A percentile compares a stretch with the other conserved stretches of the same genome.
Conservation (phyloP, 2,888 invertebrate genomes). For the Cheilosia variabilis region DNA sequence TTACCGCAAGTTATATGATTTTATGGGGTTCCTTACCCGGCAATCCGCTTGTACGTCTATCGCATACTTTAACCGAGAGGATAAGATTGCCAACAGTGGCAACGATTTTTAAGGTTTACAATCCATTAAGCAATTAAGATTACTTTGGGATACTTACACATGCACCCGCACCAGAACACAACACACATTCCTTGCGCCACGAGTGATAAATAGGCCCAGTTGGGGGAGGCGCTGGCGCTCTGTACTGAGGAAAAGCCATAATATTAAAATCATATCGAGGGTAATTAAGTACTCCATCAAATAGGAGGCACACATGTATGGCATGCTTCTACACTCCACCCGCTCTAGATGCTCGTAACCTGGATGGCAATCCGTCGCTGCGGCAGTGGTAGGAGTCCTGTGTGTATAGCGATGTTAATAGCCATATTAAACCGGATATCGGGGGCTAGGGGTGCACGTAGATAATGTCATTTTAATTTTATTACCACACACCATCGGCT, state of each 20-base stretch:
- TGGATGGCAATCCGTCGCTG: constrained; percentile 16
- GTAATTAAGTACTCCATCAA: constrained; percentile 52
- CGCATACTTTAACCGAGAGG: constrained; percentile 25
- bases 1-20: constrained; percentile 67
- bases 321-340: not conserved
- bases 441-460: constrained; percentile 35
- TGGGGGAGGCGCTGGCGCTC: not conserved
- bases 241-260: constrained; percentile 2
- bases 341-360: not conserved
- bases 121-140: constrained; percentile 72
- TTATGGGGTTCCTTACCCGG: constrained; percentile 60
- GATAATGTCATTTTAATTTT: constrained; percentile 68
- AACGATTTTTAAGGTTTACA: constrained; percentile 66
- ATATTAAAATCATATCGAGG: constrained; percentile 61
- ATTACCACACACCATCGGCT: constrained; percentile 57
- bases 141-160: constrained; percentile 11
- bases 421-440: constrained; percentile 51
- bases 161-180: constrained; percentile 13
- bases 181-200: constrained; percentile 31
- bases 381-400: constrained; percentile 3
- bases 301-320: constrained; percentile 18
- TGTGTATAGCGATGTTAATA: constrained; percentile 39
- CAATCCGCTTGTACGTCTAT: constrained; percentile 33
- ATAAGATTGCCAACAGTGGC: constrained; percentile 25
- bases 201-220: constrained; percentile 44